Evolutionary conservation across 64 coral and sea anemone genomes (phyloP), one percentile per base, ranked within the genome.

Genomic region (Astreopora myriophthalma): DNA sequence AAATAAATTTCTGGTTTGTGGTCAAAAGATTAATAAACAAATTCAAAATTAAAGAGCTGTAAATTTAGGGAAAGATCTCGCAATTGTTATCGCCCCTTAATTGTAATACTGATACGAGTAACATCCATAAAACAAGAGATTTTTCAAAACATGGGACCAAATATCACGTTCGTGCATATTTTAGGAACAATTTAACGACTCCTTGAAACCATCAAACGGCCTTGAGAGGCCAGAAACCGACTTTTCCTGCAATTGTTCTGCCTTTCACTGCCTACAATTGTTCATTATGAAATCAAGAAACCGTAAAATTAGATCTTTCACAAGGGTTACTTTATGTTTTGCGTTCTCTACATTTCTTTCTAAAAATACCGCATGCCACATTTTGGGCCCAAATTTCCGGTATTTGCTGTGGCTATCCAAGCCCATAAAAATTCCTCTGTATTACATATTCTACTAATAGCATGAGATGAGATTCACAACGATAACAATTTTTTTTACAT

Each of bases 11-110:
- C 58, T 63, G 57, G 58, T 63, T 9, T 83, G 31, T 65, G 32
- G 79, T 63, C 25, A 20, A 35, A 33, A 39, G 51, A 22, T 65
- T 83, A 57, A 83, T 80, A 38, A 83, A 25, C 52, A 83, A 83
- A 83, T 83, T 6, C 33, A 12, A 73, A 16, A 83, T 64, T 37
- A 64, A 64, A 31, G 12, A 29, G 28, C 76, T 57, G 22, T 8
- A 22, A 24, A 36, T 11, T 63, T 34, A 0, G 10, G 11, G 38
- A 37, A 64, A 36, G 32, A 65, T 37, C 58, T 83, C 11, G 35
- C 30, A 5, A 24, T 19, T 33, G 27, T 34, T 63, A 64, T 38
- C 14, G 16, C 51, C 29, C 31, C 14, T 8, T 80, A 60, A 34
- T n/a, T n/a, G n/a, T n/a, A 24, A 65, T 35, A 36, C n/a, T n/a